phyloP scores from a whole-genome alignment of 2,888 invertebrate species.

The Ischnus inquisitorius region DNA sequence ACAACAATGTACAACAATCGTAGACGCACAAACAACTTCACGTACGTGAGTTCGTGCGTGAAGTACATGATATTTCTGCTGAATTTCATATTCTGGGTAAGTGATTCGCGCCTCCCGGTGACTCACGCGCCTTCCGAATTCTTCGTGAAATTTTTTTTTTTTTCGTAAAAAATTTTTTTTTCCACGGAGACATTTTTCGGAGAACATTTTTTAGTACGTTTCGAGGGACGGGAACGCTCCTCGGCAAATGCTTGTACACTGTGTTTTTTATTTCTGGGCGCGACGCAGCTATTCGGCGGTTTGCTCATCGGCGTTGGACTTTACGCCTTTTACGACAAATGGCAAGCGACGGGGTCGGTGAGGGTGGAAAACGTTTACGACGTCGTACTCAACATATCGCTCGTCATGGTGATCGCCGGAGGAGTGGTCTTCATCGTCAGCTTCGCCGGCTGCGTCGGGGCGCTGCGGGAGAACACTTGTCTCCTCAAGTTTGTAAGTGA shows the following conservation, averaged over 20 bases:
- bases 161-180: too few species aligned
- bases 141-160: too few species aligned
- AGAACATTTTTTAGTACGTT: conserved; percentile 60
- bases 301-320: conserved; percentile 94
- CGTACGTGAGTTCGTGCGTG: conserved; percentile 94
- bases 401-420: conserved; percentile 96
- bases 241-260: conserved; percentile 51
- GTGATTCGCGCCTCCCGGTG: conserved; percentile 83
- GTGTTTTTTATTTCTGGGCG: conserved; percentile 40
- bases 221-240: background rate
- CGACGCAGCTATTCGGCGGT: conserved; percentile 93
- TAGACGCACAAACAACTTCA: conserved; percentile 90
- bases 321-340: conserved; percentile 97
- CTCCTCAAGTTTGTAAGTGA: conserved; percentile 94
- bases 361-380: conserved; percentile 95
- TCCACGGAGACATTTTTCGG: too few species aligned
- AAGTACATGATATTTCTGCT: conserved; percentile 96
- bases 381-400: conserved; percentile 95
- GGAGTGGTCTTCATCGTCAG: conserved; percentile 97
- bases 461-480: conserved; percentile 96
- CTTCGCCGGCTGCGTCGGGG: conserved; percentile 97
- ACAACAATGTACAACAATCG: conserved; percentile 85
- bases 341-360: conserved; percentile 94
- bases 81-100: conserved; percentile 96
- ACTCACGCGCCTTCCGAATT: background rate